Evolutionary conservation across 2,888 invertebrate genomes (phyloP).

Genomic region (Yponomeuta cagnagella): DNA sequence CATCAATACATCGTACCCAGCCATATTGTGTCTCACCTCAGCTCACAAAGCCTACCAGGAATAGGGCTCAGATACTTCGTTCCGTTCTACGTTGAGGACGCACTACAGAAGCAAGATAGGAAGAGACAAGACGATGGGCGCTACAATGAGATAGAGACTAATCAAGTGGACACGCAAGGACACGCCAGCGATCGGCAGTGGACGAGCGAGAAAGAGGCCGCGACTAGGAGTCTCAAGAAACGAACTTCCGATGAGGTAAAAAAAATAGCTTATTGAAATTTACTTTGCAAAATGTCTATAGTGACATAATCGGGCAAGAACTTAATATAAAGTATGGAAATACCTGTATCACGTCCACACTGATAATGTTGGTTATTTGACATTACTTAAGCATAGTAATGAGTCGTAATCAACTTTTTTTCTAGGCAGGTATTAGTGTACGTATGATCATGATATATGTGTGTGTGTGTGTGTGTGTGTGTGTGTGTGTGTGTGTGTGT

Average conservation of each 20-base stretch:
- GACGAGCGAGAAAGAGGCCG: constrained; percentile 58
- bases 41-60: constrained; percentile 59
- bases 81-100: constrained; percentile 34
- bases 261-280: too few species aligned
- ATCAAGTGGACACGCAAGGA: constrained; percentile 36
- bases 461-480: too few species aligned
- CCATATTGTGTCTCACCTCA: constrained; percentile 37
- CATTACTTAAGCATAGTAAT: too few species aligned
- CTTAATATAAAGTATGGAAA: too few species aligned
- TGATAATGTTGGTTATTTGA: too few species aligned
- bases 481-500: too few species aligned
- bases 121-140: constrained; percentile 51
- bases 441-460: too few species aligned
- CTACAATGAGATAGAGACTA: constrained; percentile 51
- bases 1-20: constrained; percentile 45
- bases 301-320: too few species aligned
- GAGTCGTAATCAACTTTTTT: too few species aligned
- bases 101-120: constrained; percentile 30
- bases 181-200: constrained; percentile 54
- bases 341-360: too few species aligned
- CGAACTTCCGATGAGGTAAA: constrained; percentile 43
- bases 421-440: too few species aligned
- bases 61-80: constrained; percentile 59
- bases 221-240: constrained; percentile 45
- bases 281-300: too few species aligned